Percentiles rank a stretch among this genome's conserved stretches.
Evolutionary conservation across 2,113 vertebrate species (phyloP).

Genomic region (Notiomystis cincta): DNA sequence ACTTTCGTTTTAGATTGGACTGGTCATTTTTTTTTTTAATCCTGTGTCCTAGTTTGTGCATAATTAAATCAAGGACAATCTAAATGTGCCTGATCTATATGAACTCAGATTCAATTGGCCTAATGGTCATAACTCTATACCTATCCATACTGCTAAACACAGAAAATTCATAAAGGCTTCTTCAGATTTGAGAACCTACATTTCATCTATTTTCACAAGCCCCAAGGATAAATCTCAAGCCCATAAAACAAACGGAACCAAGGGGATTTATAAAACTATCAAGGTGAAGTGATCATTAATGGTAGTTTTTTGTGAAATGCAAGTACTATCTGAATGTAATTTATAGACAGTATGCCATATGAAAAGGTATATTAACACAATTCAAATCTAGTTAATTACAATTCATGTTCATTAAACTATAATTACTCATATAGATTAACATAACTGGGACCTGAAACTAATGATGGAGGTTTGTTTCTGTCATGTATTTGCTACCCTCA

Average conservation of each 20-base stretch:
- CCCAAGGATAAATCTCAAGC: neutral
- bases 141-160: neutral
- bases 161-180: neutral
- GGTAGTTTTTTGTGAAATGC: neutral
- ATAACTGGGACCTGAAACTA: neutral
- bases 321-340: neutral
- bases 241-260: neutral
- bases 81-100: neutral
- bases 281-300: neutral
- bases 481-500: neutral
- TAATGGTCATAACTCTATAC: neutral
- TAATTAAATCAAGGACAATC: neutral
- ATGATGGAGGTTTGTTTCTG: neutral
- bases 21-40: neutral
- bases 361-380: neutral
- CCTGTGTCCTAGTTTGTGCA: neutral
- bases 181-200: neutral
- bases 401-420: neutral
- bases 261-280: neutral
- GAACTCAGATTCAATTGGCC: neutral
- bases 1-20: neutral
- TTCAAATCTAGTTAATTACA: neutral
- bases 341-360: neutral
- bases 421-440: neutral
- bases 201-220: neutral